phyloP scores from a whole-genome alignment of 2,888 invertebrate genomes.

The Cephus runcator region DNA sequence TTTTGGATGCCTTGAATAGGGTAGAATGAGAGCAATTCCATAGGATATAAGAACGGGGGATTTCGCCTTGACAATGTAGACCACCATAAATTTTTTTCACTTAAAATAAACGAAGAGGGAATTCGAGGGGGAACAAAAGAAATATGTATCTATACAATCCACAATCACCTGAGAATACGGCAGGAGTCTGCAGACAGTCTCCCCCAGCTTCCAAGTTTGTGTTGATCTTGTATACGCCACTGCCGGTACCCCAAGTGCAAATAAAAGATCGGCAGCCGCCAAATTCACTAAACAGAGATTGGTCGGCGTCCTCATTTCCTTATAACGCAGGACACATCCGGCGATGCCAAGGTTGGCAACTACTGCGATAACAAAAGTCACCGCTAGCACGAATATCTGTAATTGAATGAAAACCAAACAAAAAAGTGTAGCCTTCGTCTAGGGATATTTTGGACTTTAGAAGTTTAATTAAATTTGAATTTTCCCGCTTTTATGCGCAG shows the following conservation, averaged over 20 bases:
- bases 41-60: not conserved
- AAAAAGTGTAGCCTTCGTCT: not conserved
- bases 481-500: not conserved
- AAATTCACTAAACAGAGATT: conserved; percentile 71
- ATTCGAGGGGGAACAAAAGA: not conserved
- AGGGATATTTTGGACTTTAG: not conserved
- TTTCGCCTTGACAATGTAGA: not conserved
- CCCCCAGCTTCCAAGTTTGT: conserved; percentile 68
- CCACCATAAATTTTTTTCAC: not conserved
- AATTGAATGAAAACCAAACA: conserved; percentile 14
- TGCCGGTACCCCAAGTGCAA: conserved; percentile 69
- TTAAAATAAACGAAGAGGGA: not conserved
- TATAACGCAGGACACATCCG: conserved; percentile 67
- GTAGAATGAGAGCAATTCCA: not conserved
- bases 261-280: conserved; percentile 74
- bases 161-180: conserved; percentile 69
- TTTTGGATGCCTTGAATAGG: not conserved
- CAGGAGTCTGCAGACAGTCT: conserved; percentile 67
- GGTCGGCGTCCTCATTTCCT: conserved; percentile 70
- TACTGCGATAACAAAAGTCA: conserved; percentile 66
- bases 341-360: conserved; percentile 68
- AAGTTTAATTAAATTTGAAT: not conserved
- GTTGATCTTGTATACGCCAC: conserved; percentile 68
- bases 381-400: conserved; percentile 61
- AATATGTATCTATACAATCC: not conserved